Evolutionary conservation across 1,140 invertebrate species (phyloP).

Genomic region (Orius insidiosus): DNA sequence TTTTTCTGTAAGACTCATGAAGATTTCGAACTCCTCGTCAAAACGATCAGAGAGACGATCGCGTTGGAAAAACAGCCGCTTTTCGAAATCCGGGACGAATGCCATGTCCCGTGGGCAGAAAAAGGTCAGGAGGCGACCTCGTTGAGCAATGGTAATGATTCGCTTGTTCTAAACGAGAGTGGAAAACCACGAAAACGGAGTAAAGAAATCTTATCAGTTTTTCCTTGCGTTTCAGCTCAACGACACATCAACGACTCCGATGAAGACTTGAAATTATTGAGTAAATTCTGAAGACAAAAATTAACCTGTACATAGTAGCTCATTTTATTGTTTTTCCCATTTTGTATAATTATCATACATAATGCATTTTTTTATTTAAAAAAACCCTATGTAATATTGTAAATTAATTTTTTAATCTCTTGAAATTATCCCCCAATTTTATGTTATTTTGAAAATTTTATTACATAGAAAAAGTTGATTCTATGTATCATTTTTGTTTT

Average conservation of each 20-base stretch:
- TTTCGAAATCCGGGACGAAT: constrained; percentile 59
- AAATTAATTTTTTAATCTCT: no score
- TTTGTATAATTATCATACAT: no score
- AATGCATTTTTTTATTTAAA: constrained; percentile 4
- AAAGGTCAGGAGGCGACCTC: constrained; percentile 27
- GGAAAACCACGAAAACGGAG: not conserved
- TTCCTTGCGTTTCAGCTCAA: not conserved
- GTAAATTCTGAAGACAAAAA: constrained; percentile 22
- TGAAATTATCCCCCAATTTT: no score
- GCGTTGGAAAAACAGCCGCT: constrained; percentile 49
- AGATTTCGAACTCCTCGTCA: constrained; percentile 67
- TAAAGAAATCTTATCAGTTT: not conserved
- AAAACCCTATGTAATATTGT: not conserved
- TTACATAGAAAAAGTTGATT: no score
- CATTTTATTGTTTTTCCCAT: constrained; percentile 1
- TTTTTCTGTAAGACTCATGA: constrained; percentile 73
- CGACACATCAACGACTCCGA: constrained; percentile 31
- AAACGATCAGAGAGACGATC: constrained; percentile 46
- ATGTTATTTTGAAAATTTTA: no score
- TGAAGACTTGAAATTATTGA: constrained; percentile 37
- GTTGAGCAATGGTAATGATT: not conserved
- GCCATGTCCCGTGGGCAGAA: constrained; percentile 46
- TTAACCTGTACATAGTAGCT: not conserved
- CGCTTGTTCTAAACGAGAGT: not conserved
- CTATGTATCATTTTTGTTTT: no score